phyloP scores from a whole-genome alignment of 2,113 vertebrate species.

The Scomber colias region DNA sequence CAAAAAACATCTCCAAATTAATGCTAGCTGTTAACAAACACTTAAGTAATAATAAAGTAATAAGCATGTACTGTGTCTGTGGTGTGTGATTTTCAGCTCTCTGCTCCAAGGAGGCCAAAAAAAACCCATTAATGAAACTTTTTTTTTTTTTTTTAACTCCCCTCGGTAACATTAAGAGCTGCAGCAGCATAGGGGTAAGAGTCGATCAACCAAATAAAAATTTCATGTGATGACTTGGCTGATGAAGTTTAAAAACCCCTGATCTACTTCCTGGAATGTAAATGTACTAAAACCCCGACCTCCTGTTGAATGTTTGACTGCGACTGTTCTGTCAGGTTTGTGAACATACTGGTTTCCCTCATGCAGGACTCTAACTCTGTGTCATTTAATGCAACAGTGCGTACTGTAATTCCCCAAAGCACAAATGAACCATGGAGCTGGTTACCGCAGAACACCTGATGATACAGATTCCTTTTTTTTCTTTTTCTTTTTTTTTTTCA shows the following conservation, averaged over 20 bases:
- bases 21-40: too few species aligned
- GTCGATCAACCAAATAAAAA: neutral
- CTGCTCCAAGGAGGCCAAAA: too few species aligned
- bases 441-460: neutral
- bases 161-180: too few species aligned
- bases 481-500: too few species aligned
- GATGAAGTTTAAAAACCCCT: neutral
- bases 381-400: conserved; percentile 1
- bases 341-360: neutral
- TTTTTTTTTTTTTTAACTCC: neutral
- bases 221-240: conserved; percentile 1
- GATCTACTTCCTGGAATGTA: conserved; percentile 5
- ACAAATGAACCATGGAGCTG: neutral
- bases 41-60: too few species aligned
- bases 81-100: neutral
- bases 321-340: conserved; percentile 1
- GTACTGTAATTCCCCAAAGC: neutral
- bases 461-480: too few species aligned
- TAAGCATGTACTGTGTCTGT: too few species aligned
- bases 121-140: too few species aligned
- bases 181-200: too few species aligned
- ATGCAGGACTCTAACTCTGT: neutral
- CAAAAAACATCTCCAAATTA: too few species aligned
- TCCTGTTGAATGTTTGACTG: neutral
- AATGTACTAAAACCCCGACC: neutral